Conservation (phyloP, 2,113 vertebrate species). For the Aspiorhynchus laticeps region DNA sequence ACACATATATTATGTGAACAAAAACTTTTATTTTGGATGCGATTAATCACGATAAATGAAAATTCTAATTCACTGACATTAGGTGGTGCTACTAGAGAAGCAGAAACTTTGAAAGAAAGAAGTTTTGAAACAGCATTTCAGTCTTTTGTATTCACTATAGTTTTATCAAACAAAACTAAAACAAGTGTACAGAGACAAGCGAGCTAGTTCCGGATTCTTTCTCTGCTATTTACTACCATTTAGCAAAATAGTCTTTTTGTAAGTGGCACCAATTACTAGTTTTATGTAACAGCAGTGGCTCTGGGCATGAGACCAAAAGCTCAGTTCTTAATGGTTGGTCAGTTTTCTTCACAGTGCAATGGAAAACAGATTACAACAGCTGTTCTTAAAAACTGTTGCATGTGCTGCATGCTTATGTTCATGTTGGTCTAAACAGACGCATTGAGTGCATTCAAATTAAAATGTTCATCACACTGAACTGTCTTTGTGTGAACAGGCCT, state of each 20-base stretch:
- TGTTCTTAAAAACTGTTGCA: background rate
- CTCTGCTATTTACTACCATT: background rate
- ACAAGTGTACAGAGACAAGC: background rate
- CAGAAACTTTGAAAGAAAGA: background rate
- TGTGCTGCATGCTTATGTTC: background rate
- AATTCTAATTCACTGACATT: background rate
- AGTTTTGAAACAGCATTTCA: background rate
- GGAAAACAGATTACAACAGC: background rate
- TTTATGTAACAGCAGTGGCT: background rate
- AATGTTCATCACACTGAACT: background rate
- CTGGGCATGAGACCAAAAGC: background rate
- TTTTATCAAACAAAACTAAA: background rate
- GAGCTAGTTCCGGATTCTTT: background rate
- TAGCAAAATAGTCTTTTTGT: background rate
- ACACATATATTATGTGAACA: too few relatives aligned
- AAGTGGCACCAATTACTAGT: background rate
- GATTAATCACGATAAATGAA: background rate
- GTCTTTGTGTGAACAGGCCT: background rate
- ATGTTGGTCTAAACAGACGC: background rate
- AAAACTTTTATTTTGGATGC: too few relatives aligned
- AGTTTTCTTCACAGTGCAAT: background rate
- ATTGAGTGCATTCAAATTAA: background rate
- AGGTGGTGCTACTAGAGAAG: too few relatives aligned
- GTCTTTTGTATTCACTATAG: background rate
- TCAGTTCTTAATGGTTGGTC: background rate